phyloP scores from a whole-genome alignment of 2,888 invertebrate species.

The Crocallis elinguaria region DNA sequence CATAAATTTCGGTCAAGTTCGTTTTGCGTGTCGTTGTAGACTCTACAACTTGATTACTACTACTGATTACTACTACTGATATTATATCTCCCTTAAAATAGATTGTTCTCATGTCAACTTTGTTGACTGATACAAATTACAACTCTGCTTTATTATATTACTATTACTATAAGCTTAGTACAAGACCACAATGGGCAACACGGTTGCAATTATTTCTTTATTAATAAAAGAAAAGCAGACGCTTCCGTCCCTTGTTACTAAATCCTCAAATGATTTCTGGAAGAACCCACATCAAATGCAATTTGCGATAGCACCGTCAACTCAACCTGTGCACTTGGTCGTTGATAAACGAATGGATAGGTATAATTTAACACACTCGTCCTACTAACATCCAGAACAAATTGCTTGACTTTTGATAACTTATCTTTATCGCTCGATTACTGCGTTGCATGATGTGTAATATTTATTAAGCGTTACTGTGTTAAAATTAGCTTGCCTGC shows the following conservation, averaged over 20 bases:
- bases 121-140: too few species aligned
- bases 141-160: too few species aligned
- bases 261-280: background rate
- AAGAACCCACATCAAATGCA: constrained; percentile 46
- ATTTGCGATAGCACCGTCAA: constrained; percentile 59
- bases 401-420: constrained; percentile 68
- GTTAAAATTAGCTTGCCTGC: background rate
- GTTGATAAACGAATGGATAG: constrained; percentile 29
- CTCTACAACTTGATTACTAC: background rate
- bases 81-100: too few species aligned
- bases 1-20: constrained; percentile 28
- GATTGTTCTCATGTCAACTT: too few species aligned
- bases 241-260: too few species aligned
- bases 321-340: constrained; percentile 59
- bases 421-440: constrained; percentile 53
- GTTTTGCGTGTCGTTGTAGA: constrained; percentile 12
- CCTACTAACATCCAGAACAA: constrained; percentile 67
- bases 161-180: too few species aligned
- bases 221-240: too few species aligned
- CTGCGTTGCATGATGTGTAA: constrained; percentile 38
- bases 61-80: too few species aligned
- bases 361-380: constrained; percentile 43
- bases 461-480: constrained; percentile 8
- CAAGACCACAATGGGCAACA: too few species aligned
- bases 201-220: too few species aligned